Base-by-base conservation (phyloP, 2,888 invertebrate genomes). In the Leptinotarsa peninsularis region DNA sequence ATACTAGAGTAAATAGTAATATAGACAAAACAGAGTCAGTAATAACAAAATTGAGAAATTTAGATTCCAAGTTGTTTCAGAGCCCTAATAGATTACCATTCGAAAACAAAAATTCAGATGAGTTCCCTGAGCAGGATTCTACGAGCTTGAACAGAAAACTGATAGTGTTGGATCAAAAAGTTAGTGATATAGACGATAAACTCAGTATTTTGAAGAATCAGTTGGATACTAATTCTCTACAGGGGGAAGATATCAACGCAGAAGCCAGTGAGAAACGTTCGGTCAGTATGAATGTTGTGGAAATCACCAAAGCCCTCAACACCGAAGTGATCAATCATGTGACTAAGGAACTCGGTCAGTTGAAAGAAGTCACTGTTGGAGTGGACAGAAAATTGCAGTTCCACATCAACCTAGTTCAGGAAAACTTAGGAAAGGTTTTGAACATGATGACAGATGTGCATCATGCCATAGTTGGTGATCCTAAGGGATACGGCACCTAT, bases 231-330 rank as follows among this genome's bases (percentile, higher is more conserved):
- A 95, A 95, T 86, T 94, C 94, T 84, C 89, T 95, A 75, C 93
- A 94, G 73, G 89, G 85, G 66, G 96, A 96, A 84, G 96, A 96
- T 83, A 94, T 95, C 77, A 95, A 95, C 84, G 95, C 94, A 1
- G 95, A 95, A 87, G 95, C 95, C 0, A 95, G 95, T 84, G 96
- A 96, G 88, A 95, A 95, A 88, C 95, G 95, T 84, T 94, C 95
- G 2, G 92, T 95, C 67, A 95, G 94, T 85, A 92, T 95, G 90
- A 95, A 95, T 85, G 93, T 94, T 17, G 91, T 94, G 71, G 95
- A 95, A 88, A 94, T 95, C 76, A 94, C 95, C 3, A 95, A 95
- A 88, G 93, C 95, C n/a, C 91, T 95, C 85, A 95, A 94, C 86
- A 91, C 93, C 33, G 95, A 95, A 88, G 93, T 94, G 50, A 92